Conservation (phyloP, 2,113 vertebrate genomes). For the Dissostichus mawsoni region DNA sequence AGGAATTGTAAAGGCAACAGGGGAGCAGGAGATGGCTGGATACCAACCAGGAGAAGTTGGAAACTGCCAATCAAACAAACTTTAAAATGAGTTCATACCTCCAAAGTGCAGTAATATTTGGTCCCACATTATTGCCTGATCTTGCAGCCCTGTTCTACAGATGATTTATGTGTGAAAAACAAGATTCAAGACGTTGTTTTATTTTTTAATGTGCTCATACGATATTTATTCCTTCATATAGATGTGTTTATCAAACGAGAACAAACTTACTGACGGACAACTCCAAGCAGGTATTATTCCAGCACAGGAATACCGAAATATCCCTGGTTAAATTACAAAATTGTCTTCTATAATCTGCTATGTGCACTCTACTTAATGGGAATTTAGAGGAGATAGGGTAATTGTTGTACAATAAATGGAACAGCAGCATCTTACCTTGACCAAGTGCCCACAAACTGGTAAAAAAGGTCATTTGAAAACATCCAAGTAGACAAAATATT, state of each 20-base stretch:
- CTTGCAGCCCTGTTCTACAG: not conserved
- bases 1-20: slow-evolving; percentile 4
- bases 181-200: not conserved
- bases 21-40: not conserved
- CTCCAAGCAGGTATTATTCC: not conserved
- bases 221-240: not conserved
- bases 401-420: no score
- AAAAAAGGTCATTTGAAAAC: not conserved
- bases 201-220: not conserved
- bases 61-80: slow-evolving; percentile 3
- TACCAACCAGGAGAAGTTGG: not conserved
- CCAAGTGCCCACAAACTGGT: not conserved
- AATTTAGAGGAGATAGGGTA: no score
- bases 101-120: not conserved
- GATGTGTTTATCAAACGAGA: not conserved
- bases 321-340: not conserved
- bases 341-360: no score
- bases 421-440: not conserved
- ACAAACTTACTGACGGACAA: not conserved
- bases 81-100: not conserved
- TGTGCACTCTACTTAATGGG: not conserved
- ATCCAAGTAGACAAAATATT: not conserved
- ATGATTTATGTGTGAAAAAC: no score
- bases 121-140: not conserved
- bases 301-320: not conserved